phyloP scores from a whole-genome alignment of 1,140 invertebrate genomes.

The Papilio helenus region DNA sequence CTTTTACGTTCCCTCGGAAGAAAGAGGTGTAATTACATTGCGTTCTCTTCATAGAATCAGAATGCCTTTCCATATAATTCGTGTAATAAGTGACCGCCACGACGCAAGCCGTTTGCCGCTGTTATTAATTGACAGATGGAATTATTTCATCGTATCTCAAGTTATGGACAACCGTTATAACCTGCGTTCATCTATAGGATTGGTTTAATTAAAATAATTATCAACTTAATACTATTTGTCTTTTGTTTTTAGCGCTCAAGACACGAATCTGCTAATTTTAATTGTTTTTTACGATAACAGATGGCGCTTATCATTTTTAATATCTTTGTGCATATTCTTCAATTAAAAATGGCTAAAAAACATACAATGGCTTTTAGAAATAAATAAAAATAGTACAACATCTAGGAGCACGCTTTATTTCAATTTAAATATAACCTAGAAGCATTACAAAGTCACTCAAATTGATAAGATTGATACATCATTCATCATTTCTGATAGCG shows the following conservation, averaged over 20 bases:
- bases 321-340: neutral
- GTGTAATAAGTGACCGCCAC: conserved; percentile 33
- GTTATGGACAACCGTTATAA: conserved; percentile 2
- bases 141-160: conserved; percentile 32
- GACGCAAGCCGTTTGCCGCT: conserved; percentile 16
- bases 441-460: conserved; percentile 16
- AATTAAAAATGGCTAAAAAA: no score
- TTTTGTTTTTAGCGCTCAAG: neutral
- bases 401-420: conserved; percentile 3
- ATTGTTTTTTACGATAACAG: neutral
- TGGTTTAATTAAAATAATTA: conserved; percentile 19
- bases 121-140: conserved; percentile 36
- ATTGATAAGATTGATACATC: conserved; percentile 26
- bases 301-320: neutral
- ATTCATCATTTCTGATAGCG: conserved; percentile 30
- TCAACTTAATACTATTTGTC: neutral
- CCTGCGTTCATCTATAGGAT: neutral
- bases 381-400: neutral
- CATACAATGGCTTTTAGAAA: no score
- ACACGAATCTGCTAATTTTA: no score
- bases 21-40: conserved; percentile 28
- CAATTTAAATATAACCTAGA: conserved; percentile 19
- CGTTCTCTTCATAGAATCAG: conserved; percentile 21
- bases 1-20: neutral
- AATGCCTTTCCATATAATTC: conserved; percentile 38